A percentile compares a stretch with the other conserved stretches of the same genome.
These are phyloP conservation scores for Gymnocheta viridis DNA, from an alignment of 2,888 invertebrate species.

Conservation along the genomic window DNA sequence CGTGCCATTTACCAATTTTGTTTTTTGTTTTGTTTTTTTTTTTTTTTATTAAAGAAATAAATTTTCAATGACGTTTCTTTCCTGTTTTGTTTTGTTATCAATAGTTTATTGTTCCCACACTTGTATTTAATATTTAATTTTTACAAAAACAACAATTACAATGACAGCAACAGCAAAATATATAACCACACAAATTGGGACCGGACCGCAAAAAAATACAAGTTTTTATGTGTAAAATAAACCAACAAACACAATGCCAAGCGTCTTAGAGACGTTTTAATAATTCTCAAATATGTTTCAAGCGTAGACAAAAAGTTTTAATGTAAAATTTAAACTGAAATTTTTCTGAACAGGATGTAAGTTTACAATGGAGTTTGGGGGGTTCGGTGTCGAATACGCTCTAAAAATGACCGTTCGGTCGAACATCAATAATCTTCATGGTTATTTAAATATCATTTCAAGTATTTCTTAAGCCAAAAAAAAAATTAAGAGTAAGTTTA, in stretches of 20 bases:
- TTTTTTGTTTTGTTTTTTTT: not conserved
- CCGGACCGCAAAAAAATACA: slow-evolving; percentile 52
- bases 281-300: too few species aligned
- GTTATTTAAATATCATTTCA: too few species aligned
- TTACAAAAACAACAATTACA: slow-evolving; percentile 17
- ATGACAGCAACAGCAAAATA: slow-evolving; percentile 9
- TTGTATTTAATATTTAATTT: slow-evolving; percentile 43
- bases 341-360: too few species aligned
- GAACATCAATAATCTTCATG: too few species aligned
- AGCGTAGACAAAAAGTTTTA: too few species aligned
- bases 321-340: too few species aligned
- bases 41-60: slow-evolving; percentile 35
- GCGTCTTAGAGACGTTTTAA: too few species aligned
- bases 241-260: not conserved
- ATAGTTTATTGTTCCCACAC: slow-evolving; percentile 57
- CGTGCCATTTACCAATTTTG: not conserved
- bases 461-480: too few species aligned
- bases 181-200: slow-evolving; percentile 17
- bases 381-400: too few species aligned
- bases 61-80: slow-evolving; percentile 34
- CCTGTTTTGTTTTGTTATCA: slow-evolving; percentile 27
- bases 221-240: slow-evolving; percentile 31
- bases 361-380: too few species aligned
- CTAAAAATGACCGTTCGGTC: too few species aligned
- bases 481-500: too few species aligned